Evolutionary conservation across 2,797 vertebrate genomes (phyloP).

Genomic region (Alcedo atthis): DNA sequence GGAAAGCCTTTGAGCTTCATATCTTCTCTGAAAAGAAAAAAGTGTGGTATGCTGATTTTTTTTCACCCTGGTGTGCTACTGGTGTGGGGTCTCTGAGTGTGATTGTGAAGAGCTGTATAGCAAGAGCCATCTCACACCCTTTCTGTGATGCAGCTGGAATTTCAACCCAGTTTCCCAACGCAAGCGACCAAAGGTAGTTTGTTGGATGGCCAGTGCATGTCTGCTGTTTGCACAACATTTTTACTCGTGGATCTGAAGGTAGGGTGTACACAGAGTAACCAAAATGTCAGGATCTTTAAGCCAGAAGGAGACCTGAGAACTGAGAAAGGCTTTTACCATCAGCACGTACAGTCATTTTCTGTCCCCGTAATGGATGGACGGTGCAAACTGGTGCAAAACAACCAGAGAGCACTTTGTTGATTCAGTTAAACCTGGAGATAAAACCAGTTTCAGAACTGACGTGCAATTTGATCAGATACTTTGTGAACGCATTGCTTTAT

Average conservation of each 20-base stretch:
- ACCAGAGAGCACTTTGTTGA: neutral
- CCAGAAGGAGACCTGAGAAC: conserved; percentile 7
- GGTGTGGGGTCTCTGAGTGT: neutral
- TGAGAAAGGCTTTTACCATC: neutral
- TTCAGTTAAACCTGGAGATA: conserved; percentile 35
- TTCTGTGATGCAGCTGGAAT: neutral
- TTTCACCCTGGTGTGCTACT: neutral
- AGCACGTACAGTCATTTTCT: neutral
- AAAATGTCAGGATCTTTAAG: neutral
- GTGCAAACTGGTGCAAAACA: conserved; percentile 17
- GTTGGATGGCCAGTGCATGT: neutral
- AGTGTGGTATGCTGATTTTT: neutral
- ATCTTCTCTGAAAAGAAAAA: neutral
- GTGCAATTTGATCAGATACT: conserved; percentile 49
- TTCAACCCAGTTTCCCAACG: neutral
- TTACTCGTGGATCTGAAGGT: neutral
- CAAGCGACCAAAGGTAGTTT: neutral
- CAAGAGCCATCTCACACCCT: neutral
- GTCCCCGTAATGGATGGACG: neutral
- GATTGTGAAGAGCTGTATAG: neutral
- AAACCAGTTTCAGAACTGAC: conserved; percentile 41
- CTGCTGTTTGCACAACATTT: neutral
- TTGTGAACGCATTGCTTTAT: conserved; percentile 4
- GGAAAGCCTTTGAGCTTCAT: neutral
- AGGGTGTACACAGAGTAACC: neutral